These are phyloP conservation scores for Struthidea cinerea DNA, from an alignment of 2,113 vertebrate genomes.

Conservation along the genomic window DNA sequence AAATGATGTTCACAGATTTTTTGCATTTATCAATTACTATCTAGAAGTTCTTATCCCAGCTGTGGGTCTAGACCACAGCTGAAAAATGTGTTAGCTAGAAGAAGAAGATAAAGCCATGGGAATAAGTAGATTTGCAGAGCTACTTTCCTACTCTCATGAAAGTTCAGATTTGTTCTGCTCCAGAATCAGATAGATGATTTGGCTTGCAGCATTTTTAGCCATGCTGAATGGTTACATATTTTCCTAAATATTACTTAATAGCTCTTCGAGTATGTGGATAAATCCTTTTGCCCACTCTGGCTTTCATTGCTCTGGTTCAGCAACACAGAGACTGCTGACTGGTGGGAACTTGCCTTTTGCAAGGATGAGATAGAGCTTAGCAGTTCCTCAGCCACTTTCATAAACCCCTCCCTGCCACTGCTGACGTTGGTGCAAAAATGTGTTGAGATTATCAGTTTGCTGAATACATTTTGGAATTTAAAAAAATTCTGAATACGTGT, in stretches of 20 bases:
- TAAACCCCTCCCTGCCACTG: background rate
- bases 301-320: background rate
- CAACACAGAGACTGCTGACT: background rate
- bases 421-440: background rate
- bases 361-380: background rate
- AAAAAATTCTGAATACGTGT: background rate
- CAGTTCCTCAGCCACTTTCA: background rate
- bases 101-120: background rate
- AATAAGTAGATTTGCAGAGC: background rate
- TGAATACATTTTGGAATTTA: background rate
- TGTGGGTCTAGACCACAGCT: background rate
- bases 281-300: background rate
- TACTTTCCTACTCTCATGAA: background rate
- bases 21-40: background rate
- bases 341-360: background rate
- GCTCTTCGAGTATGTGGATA: background rate
- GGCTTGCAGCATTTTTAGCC: background rate
- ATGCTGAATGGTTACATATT: background rate
- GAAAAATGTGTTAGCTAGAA: background rate
- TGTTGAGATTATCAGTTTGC: background rate
- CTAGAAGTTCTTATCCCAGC: background rate
- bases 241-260: background rate
- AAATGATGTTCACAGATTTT: background rate
- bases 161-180: background rate
- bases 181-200: background rate